Evolutionary conservation across 2,113 vertebrate species (phyloP), one percentile per base, ranked within the genome.

Genomic region (Phalacrocorax brasilianus): DNA sequence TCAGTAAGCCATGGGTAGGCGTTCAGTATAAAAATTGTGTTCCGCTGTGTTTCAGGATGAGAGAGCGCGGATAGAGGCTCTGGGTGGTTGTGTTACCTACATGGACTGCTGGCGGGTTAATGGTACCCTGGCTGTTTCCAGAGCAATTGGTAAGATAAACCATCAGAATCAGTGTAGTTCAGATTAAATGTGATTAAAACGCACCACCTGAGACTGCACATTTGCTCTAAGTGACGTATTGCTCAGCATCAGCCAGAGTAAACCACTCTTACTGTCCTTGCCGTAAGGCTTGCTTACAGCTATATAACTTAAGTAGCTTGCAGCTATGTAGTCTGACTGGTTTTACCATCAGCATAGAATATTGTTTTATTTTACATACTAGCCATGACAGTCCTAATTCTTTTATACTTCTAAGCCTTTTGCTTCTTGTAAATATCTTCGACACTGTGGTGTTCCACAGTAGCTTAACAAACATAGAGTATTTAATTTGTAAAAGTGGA

Each of bases 71-170:
- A 99, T 99, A 33, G 99, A 99, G 95, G 97, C 98, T 2, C 97
- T 99, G 47, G 99, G 99, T 1, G 99, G 99, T 62, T 99, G 99
- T 27, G 98, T 99, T 38, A 98, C 98, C 16, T 99, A 99, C 91
- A 98, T 99, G 98, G 99, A 99, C 70, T 99, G 99, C 97, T 99
- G 99, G 99, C 78, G 99, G 26, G 99, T 99, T 85, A 99, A 99
- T n/a, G 99, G 99, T 26, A 99, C 99, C n/a, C 98, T 99, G 49
- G 99, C 99, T 8, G 99, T 99, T 56, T 99, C 99, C 93, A 98
- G 99, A 96, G 99, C 99, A 30, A 99, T 99, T 11, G 99, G 99
- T 99, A 88, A 98, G 98, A 85, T 32, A 77, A 32, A 47, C 59
- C 40, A 35, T 22, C 32, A 70, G 66, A 84, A 66, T 61, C 32